Evolutionary conservation across 2,113 vertebrate species (phyloP).

Genomic region (Mionectes macconnelli): DNA sequence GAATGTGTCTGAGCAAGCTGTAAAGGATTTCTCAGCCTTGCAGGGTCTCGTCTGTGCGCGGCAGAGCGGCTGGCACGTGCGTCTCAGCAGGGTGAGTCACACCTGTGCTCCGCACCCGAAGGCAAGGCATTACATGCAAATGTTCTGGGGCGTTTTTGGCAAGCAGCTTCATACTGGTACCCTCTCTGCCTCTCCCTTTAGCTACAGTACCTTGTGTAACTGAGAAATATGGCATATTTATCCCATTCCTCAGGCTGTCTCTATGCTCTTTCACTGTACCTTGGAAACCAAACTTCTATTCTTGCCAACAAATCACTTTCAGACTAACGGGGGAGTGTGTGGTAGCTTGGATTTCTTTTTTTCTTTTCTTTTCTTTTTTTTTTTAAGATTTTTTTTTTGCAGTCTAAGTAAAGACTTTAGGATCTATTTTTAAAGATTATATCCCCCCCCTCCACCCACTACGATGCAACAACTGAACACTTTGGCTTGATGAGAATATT

Average conservation of each 20-base stretch:
- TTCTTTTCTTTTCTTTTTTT: not conserved
- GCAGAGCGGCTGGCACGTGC: not conserved
- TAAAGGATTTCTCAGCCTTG: not conserved
- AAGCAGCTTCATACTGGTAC: not conserved
- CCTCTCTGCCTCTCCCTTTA: not conserved
- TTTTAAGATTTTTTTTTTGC: not conserved
- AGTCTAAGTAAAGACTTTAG: conserved; percentile 61
- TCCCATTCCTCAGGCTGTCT: conserved; percentile 47
- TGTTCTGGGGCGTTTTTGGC: not conserved
- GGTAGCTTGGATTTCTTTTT: conserved; percentile 43
- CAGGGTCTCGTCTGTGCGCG: not conserved
- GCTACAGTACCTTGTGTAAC: conserved; percentile 43
- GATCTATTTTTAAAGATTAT: conserved; percentile 57
- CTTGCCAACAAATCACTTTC: conserved; percentile 70
- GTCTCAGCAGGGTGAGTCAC: not conserved
- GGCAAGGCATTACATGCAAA: conserved; percentile 18
- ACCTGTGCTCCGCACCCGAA: not conserved
- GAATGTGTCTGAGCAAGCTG: not conserved
- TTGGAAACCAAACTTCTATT: conserved; percentile 71
- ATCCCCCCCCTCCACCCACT: conserved; percentile 44
- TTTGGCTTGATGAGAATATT: conserved; percentile 50
- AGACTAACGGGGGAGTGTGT: conserved; percentile 55
- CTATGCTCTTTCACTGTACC: conserved; percentile 53
- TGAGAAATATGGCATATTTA: conserved; percentile 62
- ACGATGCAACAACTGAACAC: conserved; percentile 26